A percentile compares a stretch with the other conserved stretches of the same genome.
Conservation (phyloP, 2,888 invertebrate genomes). For the Orthonevra nobilis region DNA sequence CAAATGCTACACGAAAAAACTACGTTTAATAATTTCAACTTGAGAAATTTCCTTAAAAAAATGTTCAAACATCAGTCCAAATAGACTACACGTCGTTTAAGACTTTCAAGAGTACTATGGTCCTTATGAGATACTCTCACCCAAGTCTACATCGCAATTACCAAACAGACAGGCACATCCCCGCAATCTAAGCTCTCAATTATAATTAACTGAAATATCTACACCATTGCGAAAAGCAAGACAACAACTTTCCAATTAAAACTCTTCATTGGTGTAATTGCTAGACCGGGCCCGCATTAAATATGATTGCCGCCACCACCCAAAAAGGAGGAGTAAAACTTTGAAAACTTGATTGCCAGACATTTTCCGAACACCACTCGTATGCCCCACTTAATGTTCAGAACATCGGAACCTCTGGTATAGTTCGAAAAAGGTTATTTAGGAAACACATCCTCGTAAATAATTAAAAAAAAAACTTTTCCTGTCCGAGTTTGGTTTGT, state of each 20-base stretch:
- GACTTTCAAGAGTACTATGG: no score
- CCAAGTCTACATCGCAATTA: slow-evolving; percentile 8
- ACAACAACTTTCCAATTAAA: slow-evolving; percentile 28
- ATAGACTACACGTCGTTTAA: no score
- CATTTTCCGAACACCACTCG: not conserved
- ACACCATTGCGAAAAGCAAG: not conserved
- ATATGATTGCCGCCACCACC: slow-evolving; percentile 20
- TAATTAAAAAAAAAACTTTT: slow-evolving; percentile 25
- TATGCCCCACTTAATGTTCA: not conserved
- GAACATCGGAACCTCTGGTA: not conserved
- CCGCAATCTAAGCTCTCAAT: slow-evolving; percentile 27
- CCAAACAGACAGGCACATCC: not conserved
- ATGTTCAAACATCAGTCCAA: no score
- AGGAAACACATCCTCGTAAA: not conserved
- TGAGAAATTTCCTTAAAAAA: no score
- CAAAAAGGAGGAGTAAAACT: not conserved
- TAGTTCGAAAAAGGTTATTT: slow-evolving; percentile 5
- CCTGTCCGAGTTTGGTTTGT: slow-evolving; percentile 10
- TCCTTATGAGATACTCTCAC: not conserved
- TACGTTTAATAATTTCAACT: no score
- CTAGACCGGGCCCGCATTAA: slow-evolving; percentile 30
- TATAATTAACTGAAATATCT: slow-evolving; percentile 39
- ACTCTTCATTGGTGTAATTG: slow-evolving; percentile 47
- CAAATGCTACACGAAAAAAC: no score
- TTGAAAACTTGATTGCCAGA: slow-evolving; percentile 35